Conservation (phyloP, 2,888 invertebrate species). For the Sabatieria punctata region DNA sequence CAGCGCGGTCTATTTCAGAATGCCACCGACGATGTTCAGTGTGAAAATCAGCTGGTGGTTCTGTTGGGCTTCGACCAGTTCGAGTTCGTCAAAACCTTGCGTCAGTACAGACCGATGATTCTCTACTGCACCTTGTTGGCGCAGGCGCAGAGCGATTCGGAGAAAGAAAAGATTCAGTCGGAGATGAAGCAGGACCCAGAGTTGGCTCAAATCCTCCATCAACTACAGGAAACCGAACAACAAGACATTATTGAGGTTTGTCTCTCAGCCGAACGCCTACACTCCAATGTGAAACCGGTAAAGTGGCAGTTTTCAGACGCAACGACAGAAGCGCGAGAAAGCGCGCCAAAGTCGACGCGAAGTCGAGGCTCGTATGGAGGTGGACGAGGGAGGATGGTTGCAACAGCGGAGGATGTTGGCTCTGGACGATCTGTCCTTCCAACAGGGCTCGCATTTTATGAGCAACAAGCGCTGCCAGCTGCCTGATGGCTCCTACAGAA, state of each 20-base stretch:
- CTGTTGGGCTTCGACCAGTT: conserved; percentile 79
- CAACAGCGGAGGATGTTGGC: conserved; percentile 53
- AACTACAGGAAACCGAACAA: conserved; percentile 54
- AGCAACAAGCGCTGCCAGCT: conserved; percentile 91
- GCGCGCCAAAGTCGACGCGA: conserved; percentile 21
- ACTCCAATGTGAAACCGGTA: neutral
- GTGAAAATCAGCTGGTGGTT: conserved; percentile 85
- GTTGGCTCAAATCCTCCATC: conserved; percentile 62
- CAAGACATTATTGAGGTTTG: conserved; percentile 30
- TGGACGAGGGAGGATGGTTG: conserved; percentile 16
- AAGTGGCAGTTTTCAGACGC: conserved; percentile 36
- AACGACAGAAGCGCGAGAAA: conserved; percentile 46
- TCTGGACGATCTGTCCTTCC: conserved; percentile 76
- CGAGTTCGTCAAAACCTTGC: conserved; percentile 81
- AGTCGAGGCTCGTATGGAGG: conserved; percentile 30
- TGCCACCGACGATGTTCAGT: conserved; percentile 83
- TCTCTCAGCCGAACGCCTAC: too few species aligned
- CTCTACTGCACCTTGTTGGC: conserved; percentile 87
- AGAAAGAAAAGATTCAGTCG: conserved; percentile 63
- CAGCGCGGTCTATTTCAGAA: conserved; percentile 42
- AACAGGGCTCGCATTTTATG: conserved; percentile 95
- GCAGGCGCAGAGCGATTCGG: conserved; percentile 82
- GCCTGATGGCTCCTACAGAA: conserved; percentile 88
- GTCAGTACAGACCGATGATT: conserved; percentile 54
- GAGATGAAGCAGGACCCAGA: conserved; percentile 70